Evolutionary conservation across 2,797 vertebrate genomes (phyloP).

Genomic region (Neosilurus hyrtlii): DNA sequence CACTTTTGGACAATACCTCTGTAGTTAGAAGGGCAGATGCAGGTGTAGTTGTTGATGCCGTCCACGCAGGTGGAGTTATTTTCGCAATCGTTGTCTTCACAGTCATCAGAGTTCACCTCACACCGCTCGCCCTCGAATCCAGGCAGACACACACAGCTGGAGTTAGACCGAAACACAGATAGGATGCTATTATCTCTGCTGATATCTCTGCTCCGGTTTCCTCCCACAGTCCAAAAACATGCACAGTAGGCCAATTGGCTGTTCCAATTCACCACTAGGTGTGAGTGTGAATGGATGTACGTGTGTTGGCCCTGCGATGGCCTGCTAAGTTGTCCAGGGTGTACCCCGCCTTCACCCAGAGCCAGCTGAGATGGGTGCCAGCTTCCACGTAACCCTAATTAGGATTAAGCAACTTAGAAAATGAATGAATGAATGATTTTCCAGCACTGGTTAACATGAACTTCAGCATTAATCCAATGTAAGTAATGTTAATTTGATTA

Average conservation of each 20-base stretch:
- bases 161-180: slow-evolving; percentile 6
- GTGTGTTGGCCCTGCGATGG: too few relatives aligned
- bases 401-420: too few relatives aligned
- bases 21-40: slow-evolving; percentile 89
- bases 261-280: too few relatives aligned
- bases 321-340: too few relatives aligned
- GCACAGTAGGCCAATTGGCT: too few relatives aligned
- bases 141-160: slow-evolving; percentile 86
- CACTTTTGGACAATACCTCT: slow-evolving; percentile 67
- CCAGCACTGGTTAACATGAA: neutral
- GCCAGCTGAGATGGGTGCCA: too few relatives aligned
- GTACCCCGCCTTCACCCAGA: too few relatives aligned
- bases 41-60: slow-evolving; percentile 94
- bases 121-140: slow-evolving; percentile 90
- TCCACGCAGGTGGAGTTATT: slow-evolving; percentile 95
- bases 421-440: neutral
- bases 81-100: slow-evolving; percentile 96
- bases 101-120: slow-evolving; percentile 92
- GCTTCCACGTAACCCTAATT: too few relatives aligned
- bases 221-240: too few relatives aligned
- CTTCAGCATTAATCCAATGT: neutral
- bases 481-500: neutral
- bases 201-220: neutral
- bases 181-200: neutral
- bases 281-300: too few relatives aligned